Evolutionary conservation across 2,888 invertebrate genomes (phyloP).

Genomic region (Melinaea menophilus): DNA sequence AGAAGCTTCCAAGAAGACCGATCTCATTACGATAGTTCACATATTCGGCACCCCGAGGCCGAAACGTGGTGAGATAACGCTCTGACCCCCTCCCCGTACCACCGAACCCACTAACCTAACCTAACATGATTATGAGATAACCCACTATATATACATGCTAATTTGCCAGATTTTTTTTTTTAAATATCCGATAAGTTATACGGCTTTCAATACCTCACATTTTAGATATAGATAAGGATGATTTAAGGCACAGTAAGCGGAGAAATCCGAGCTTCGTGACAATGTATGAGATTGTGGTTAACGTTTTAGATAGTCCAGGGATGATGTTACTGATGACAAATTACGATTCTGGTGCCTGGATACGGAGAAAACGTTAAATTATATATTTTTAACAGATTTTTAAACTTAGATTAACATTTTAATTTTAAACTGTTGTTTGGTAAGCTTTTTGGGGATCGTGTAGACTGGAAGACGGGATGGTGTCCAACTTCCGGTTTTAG

Average conservation of each 20-base stretch:
- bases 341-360: not conserved
- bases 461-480: too few relatives aligned
- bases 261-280: conserved; percentile 48
- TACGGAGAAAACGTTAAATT: too few relatives aligned
- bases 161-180: conserved; percentile 38
- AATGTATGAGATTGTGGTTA: conserved; percentile 45
- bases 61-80: conserved; percentile 60
- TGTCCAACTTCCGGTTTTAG: too few relatives aligned
- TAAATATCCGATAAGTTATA: conserved; percentile 35
- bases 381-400: too few relatives aligned
- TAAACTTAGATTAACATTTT: too few relatives aligned
- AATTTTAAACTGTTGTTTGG: too few relatives aligned
- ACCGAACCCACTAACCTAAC: too few relatives aligned
- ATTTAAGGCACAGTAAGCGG: conserved; percentile 40
- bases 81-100: conserved; percentile 52
- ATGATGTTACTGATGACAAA: conserved; percentile 32
- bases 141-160: conserved; percentile 41
- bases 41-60: conserved; percentile 52
- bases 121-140: too few relatives aligned
- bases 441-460: too few relatives aligned
- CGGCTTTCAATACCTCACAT: conserved; percentile 31
- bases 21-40: conserved; percentile 70
- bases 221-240: conserved; percentile 38
- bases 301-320: conserved; percentile 35
- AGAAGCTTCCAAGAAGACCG: conserved; percentile 60